Evolutionary conservation across 2,888 invertebrate genomes (phyloP).

Genomic region (Thysanoteuthis rhombus): DNA sequence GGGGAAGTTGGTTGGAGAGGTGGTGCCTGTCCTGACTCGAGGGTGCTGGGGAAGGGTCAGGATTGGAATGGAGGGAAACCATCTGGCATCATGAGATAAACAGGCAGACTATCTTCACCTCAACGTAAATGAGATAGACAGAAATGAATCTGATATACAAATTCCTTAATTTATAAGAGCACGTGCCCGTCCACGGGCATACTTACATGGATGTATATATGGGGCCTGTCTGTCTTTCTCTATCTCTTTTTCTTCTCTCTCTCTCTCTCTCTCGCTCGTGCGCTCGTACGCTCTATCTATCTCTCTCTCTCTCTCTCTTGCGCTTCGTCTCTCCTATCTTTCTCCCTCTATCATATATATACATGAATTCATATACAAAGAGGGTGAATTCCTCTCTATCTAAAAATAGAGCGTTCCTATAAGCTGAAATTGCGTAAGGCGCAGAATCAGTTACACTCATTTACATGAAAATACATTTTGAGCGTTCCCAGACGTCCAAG

Average conservation of each 20-base stretch:
- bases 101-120: neutral
- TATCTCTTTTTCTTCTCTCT: neutral
- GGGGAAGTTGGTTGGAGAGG: too few relatives aligned
- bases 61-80: neutral
- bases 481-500: too few relatives aligned
- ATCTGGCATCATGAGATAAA: neutral
- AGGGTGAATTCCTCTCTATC: too few relatives aligned
- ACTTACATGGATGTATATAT: neutral
- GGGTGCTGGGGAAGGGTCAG: neutral
- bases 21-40: neutral
- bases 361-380: too few relatives aligned
- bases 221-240: neutral
- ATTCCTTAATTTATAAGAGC: neutral
- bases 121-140: neutral
- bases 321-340: too few relatives aligned
- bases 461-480: too few relatives aligned
- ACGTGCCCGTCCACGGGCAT: neutral
- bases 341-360: too few relatives aligned
- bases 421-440: too few relatives aligned
- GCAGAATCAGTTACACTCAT: too few relatives aligned
- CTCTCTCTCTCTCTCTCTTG: constrained; percentile 14
- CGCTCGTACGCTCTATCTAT: too few relatives aligned
- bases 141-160: neutral
- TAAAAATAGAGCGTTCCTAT: too few relatives aligned
- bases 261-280: constrained; percentile 19